Percentiles rank a stretch among this genome's conserved stretches.
These are phyloP conservation scores for Ganaspis sp. DNA, from an alignment of 1,140 invertebrate genomes.

Conservation along the genomic window DNA sequence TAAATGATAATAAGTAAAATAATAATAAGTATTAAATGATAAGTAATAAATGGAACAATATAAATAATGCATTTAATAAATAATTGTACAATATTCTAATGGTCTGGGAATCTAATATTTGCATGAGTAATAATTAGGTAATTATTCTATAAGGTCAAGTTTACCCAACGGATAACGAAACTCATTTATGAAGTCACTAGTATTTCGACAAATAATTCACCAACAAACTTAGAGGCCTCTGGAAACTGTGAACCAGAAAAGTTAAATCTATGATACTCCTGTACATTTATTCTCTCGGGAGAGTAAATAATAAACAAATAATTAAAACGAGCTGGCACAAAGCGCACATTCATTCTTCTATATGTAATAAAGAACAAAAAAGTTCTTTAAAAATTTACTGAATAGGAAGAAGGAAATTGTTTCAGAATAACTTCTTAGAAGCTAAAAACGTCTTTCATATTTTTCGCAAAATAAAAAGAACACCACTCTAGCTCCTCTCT, in stretches of 20 bases:
- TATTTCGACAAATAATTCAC: neutral
- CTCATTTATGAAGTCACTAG: neutral
- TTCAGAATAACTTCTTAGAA: neutral
- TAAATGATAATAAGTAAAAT: too few species aligned
- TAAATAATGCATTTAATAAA: too few species aligned
- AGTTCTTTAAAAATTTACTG: neutral
- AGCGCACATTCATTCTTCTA: neutral
- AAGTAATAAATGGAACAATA: neutral
- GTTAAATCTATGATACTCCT: slow-evolving; percentile 15
- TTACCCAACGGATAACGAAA: neutral
- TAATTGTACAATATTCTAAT: neutral
- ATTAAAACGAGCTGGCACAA: slow-evolving; percentile 1
- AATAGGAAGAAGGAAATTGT: neutral
- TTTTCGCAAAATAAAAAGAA: too few species aligned
- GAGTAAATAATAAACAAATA: slow-evolving; percentile 19
- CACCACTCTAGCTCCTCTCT: too few species aligned
- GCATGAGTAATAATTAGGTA: neutral
- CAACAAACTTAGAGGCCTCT: neutral
- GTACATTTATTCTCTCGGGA: slow-evolving; percentile 1
- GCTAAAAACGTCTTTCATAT: neutral
- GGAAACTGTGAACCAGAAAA: neutral
- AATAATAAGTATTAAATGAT: too few species aligned
- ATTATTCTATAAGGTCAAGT: neutral
- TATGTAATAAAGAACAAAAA: neutral
- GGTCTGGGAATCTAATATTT: neutral